Conservation (phyloP, 2,888 invertebrate species). For the Drosophila glabriapex region DNA sequence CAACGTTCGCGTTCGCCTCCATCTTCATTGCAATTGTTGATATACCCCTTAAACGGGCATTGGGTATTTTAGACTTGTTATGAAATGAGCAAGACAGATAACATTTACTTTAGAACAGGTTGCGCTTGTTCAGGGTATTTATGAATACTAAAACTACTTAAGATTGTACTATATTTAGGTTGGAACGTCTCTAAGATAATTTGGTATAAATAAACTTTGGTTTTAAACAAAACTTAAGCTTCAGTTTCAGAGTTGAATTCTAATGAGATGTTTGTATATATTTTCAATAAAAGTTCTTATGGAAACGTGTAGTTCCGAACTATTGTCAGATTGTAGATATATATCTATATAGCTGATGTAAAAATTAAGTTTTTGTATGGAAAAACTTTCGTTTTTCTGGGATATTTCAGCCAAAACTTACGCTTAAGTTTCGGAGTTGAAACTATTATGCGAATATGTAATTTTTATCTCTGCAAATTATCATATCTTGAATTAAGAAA, state of each 20-base stretch:
- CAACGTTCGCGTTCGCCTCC: slow-evolving; percentile 61
- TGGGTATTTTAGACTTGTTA: not conserved
- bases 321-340: not conserved
- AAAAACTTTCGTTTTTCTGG: not conserved
- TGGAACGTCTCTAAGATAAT: not conserved
- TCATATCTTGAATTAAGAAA: not conserved
- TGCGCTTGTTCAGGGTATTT: not conserved
- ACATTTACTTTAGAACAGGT: not conserved
- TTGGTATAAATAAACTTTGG: not conserved
- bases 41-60: slow-evolving; percentile 11
- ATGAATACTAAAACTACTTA: not conserved
- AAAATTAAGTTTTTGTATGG: not conserved
- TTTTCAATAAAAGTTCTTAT: not conserved
- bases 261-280: not conserved
- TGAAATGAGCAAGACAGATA: not conserved
- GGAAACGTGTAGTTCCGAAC: not conserved
- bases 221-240: too few species aligned
- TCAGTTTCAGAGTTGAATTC: too few species aligned
- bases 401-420: not conserved
- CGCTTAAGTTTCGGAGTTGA: not conserved
- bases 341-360: not conserved
- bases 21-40: slow-evolving; percentile 46
- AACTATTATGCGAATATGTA: not conserved
- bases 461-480: not conserved
- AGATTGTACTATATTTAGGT: not conserved